Evolutionary conservation across 2,797 vertebrate species (phyloP), one percentile per base, ranked within the genome.

Genomic region (Epinephelus awoara): DNA sequence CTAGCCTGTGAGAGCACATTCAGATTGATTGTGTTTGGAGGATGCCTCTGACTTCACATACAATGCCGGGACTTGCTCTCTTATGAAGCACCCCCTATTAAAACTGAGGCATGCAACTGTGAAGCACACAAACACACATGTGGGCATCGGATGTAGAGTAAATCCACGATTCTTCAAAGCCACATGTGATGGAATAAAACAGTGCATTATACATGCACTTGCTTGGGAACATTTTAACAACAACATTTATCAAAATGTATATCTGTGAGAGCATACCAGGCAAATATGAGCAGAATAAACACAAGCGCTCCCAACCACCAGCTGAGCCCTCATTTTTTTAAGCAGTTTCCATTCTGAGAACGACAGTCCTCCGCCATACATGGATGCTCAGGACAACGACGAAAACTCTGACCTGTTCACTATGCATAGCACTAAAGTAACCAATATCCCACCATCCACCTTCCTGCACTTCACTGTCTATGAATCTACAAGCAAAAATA

Each of bases 401-500:
- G 0, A 56, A 23, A n/a, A 19, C 25, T 49, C 27, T 2, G 38
- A 42, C 29, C 25, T 69, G 23, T 11, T 51, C 18, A 2, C 19
- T 19, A 38, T 7, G 2, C 54, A 21, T 47, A n/a, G 40, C 21
- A 14, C 49, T 67, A 18, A 57, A 34, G 46, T 51, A 21, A 49
- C n/a, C 27, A 6, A 75, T 27, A 63, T 64, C 14, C 59, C 58
- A 47, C 25, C 63, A 65, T 50, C 58, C 51, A 27, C 25, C 29
- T 77, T 17, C 21, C 44, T 58, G 42, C 23, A 66, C 72, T 52
- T 72, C 57, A 51, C 59, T 54, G n/a, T 18, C 59, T 54, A 67
- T 13, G 54, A 69, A 42, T 54, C 58, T 50, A n/a, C 8, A 64
- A 64, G 69, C 19, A 21, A 5, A 80, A 57, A 67, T n/a, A 75